Base-by-base conservation (phyloP, 1,140 invertebrate species). In the silkworm (Bombyx mori) region DNA sequence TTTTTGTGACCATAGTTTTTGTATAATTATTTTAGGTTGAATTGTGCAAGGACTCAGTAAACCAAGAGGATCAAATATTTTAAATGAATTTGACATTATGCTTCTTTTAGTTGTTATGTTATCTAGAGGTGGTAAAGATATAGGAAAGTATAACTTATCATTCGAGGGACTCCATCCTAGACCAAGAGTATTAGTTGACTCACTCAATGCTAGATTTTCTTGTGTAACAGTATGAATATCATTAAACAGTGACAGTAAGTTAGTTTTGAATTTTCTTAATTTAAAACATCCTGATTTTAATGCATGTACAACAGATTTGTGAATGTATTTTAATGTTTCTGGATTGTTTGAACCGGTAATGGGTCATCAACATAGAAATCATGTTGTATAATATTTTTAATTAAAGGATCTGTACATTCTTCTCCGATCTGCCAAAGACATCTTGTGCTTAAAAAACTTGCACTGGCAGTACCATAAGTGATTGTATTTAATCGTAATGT, bases 291-390 rank as follows among this genome's bases (percentile, higher is more conserved):
- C 62, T 12, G 52, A 55, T 10, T 42, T n/a, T 26, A 63, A 49
- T 45, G 42, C 52, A 44, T 50, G 22, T 57, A 22, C 45, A 12
- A 58, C 48, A 42, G 62, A 56, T 8, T 51, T 49, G 55, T 56
- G 45, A 44, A 70, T 63, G 18, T 57, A 10, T 22, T 55, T 51
- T 63, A 65, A 54, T 26, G 61, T n/a, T 42, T 43, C 22, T 52
- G 58, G 45, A 18, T 47, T 57, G 53, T 88, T 60, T 10, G 59
- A 46, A 9, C 81, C 80, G 5, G 81, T 78, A 6, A 88, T 48
- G 6, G 35, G 67, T 89, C 88, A 65, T 90, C 88, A 6, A 87
- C 76, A 57, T 88, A 88, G 57, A 89, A 82, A 71, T 89, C 79
- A 4, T 57, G 59, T 50, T 61, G 60, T 3, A 88, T 76, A 7